Percentiles rank a stretch among this genome's conserved stretches.
These are phyloP conservation scores for Marronus borbonicus DNA, from an alignment of 2,888 invertebrate genomes.

Conservation along the genomic window DNA sequence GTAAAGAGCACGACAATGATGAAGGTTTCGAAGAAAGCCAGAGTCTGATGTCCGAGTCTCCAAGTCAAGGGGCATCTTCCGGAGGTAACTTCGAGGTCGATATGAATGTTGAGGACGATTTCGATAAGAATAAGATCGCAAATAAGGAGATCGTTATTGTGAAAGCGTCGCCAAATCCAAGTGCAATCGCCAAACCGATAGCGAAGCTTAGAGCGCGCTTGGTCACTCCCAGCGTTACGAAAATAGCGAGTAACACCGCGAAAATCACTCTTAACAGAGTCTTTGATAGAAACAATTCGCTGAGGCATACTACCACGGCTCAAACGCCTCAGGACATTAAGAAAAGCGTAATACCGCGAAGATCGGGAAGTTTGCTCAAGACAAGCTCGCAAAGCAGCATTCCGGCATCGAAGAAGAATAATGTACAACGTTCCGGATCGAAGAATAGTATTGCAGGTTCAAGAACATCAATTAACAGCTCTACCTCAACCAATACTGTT, in stretches of 20 bases:
- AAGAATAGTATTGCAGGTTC: conserved; percentile 87
- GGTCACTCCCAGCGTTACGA: background rate
- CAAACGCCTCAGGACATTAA: conserved; percentile 54
- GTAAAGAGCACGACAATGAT: conserved; percentile 83
- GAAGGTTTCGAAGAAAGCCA: conserved; percentile 95
- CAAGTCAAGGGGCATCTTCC: conserved; percentile 88
- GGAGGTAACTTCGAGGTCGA: conserved; percentile 75
- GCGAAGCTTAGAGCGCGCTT: background rate
- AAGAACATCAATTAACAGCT: conserved; percentile 87
- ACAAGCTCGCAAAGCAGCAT: conserved; percentile 64
- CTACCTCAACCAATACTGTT: conserved; percentile 85
- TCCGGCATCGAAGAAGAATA: conserved; percentile 48
- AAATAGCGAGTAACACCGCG: conserved; percentile 31
- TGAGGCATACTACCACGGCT: conserved; percentile 59
- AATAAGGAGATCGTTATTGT: conserved; percentile 56
- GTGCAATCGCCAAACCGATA: background rate
- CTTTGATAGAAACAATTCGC: conserved; percentile 61
- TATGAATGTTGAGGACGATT: conserved; percentile 66
- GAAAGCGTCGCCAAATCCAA: conserved; percentile 47
- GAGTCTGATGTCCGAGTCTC: conserved; percentile 88
- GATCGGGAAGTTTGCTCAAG: conserved; percentile 68
- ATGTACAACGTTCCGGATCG: conserved; percentile 84
- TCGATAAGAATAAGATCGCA: conserved; percentile 54
- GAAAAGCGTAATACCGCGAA: conserved; percentile 67
- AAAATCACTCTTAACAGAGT: conserved; percentile 54